phyloP scores from a whole-genome alignment of 2,113 vertebrate species.

The Gracilinanus agilis region DNA sequence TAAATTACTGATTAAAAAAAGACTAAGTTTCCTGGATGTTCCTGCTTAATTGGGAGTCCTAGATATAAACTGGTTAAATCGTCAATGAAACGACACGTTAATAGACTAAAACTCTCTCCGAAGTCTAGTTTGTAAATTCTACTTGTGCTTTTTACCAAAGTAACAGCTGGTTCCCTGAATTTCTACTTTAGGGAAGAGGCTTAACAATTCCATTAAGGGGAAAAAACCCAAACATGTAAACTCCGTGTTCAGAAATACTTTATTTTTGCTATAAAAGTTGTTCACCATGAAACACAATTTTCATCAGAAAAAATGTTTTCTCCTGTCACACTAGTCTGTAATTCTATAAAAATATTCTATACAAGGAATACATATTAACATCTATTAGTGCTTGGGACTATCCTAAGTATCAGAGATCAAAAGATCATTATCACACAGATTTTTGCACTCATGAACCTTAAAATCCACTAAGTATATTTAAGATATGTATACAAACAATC shows the following conservation, averaged over 20 bases:
- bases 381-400: fast-evolving
- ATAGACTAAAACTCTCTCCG: not conserved
- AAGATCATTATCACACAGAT: not conserved
- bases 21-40: not conserved
- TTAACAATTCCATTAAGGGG: not conserved
- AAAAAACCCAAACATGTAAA: not conserved
- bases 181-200: not conserved
- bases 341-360: not conserved
- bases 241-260: not conserved
- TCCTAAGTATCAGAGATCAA: not conserved
- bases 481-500: not conserved
- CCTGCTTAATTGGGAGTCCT: not conserved
- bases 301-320: not conserved
- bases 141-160: not conserved
- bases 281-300: not conserved
- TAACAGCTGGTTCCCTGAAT: not conserved
- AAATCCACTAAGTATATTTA: not conserved
- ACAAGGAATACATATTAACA: not conserved
- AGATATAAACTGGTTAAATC: not conserved
- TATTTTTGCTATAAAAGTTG: not conserved
- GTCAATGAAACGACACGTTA: not conserved
- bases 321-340: not conserved
- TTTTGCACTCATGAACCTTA: not conserved
- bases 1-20: not conserved
- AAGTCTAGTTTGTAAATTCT: not conserved